Conservation (phyloP, 1,140 invertebrate species). For the Vanessa atalanta region DNA sequence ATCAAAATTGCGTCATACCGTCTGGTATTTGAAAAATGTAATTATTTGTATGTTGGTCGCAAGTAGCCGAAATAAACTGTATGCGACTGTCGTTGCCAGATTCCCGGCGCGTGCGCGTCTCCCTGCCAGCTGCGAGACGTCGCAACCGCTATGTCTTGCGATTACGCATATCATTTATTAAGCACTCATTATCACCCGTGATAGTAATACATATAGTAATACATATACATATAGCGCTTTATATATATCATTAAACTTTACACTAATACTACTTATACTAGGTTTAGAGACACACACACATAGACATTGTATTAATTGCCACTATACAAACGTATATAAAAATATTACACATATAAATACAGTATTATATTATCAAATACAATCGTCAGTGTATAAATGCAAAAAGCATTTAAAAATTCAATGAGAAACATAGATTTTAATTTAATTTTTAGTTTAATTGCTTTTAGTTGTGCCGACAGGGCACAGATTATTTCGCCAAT, state of each 20-base stretch:
- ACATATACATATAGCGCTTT: neutral
- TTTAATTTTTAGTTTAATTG: too few relatives aligned
- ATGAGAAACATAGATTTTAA: neutral
- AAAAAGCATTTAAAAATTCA: neutral
- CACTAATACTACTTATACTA: too few relatives aligned
- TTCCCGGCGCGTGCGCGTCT: conserved; percentile 45
- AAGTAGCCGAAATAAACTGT: conserved; percentile 62
- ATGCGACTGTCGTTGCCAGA: conserved; percentile 56
- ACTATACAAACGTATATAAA: too few relatives aligned
- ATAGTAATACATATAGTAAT: neutral
- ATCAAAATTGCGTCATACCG: conserved; percentile 53
- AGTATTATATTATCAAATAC: too few relatives aligned
- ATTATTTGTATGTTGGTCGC: conserved; percentile 60
- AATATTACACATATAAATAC: too few relatives aligned
- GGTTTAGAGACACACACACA: too few relatives aligned
- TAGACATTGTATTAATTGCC: too few relatives aligned
- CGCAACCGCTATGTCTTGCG: conserved; percentile 21
- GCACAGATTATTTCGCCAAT: too few relatives aligned
- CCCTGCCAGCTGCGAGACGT: conserved; percentile 25
- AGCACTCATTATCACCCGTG: neutral
- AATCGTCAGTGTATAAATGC: too few relatives aligned
- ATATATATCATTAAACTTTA: too few relatives aligned
- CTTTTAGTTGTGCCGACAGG: too few relatives aligned
- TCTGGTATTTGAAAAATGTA: conserved; percentile 71
- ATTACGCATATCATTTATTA: conserved; percentile 24